Evolutionary conservation across 2,113 vertebrate species (phyloP), one percentile per base, ranked within the genome.

Genomic region (Microcebus jonahi): DNA sequence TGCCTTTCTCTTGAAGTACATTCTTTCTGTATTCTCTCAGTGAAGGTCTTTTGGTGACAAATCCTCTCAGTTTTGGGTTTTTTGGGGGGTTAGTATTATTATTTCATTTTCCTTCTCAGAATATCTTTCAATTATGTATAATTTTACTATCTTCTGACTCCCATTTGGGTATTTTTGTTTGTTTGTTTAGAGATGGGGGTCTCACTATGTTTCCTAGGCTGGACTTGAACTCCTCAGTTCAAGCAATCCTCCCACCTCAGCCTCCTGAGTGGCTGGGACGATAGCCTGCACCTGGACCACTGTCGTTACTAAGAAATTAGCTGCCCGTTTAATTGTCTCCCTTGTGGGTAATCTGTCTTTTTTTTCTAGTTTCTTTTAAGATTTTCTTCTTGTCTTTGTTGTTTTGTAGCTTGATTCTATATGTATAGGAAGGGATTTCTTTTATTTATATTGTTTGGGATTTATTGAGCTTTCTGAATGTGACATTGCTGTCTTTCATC

Each of bases 31-130:
- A 29, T 42, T 82, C 21, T 10, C n/a, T 77, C 68, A 61, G 1
- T 79, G 48, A 79, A 67, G 3, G 7, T 79, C 55, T 71, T 93
- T 63, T 55, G 8, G 21, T 83, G n/a, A 67, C 81, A 55, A 89
- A 65, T 87, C 34, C 21, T 92, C 18, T 86, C 3, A 20, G 34
- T 71, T 71, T 65, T 12, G 12, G 8, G 14, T 17, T 53, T 42
- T 80, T 29, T 17, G 15, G 27, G 42, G 10, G 61, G 27, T 12
- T 90, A 87, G n/a, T 79, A 20, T 57, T 63, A 34, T 82, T 88
- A 50, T 93, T 92, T 96, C 11, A 63, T 88, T 95, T 96, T 76
- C 39, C 27, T 77, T 94, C 25, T 97, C 21, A 91, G 48, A 96
- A 88, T 34, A 63, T 89, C 61, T 63, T 94, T 93, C 23, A 65